Evolutionary conservation across 2,797 vertebrate genomes (phyloP).

Genomic region (Chaetophractus vellerosus): DNA sequence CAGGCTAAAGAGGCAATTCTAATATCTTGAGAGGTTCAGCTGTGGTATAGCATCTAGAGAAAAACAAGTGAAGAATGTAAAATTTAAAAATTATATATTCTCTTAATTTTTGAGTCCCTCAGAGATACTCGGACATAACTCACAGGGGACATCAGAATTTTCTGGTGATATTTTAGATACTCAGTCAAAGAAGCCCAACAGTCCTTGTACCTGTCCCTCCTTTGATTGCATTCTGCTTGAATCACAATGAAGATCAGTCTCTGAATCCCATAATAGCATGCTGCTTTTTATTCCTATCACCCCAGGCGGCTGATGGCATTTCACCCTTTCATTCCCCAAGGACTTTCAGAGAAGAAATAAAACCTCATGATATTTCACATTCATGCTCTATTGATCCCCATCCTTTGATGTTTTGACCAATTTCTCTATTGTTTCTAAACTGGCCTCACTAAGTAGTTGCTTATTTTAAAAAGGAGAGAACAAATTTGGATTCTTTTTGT

Average conservation of each 20-base stretch:
- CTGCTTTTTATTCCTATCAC: background rate
- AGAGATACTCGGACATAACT: background rate
- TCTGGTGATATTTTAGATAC: conserved; percentile 2
- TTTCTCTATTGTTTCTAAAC: conserved; percentile 47
- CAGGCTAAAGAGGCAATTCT: background rate
- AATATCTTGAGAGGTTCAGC: background rate
- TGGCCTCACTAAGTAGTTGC: conserved; percentile 60
- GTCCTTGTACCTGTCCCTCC: background rate
- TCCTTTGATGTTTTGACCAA: background rate
- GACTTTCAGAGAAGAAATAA: background rate
- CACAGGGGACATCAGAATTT: background rate
- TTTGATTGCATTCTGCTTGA: background rate
- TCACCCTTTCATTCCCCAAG: background rate
- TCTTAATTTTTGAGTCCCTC: background rate
- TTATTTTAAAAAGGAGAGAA: conserved; percentile 30
- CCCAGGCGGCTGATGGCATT: conserved; percentile 5
- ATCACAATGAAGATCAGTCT: background rate
- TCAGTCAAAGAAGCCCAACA: background rate
- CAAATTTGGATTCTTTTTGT: background rate
- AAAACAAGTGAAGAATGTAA: conserved; percentile 11
- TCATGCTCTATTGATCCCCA: background rate
- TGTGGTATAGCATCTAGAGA: background rate
- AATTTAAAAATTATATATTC: conserved; percentile 1
- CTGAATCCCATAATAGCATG: background rate
- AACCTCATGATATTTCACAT: background rate